phyloP scores from a whole-genome alignment of 2,797 vertebrate genomes.

The Triplophysa yarkandensis region DNA sequence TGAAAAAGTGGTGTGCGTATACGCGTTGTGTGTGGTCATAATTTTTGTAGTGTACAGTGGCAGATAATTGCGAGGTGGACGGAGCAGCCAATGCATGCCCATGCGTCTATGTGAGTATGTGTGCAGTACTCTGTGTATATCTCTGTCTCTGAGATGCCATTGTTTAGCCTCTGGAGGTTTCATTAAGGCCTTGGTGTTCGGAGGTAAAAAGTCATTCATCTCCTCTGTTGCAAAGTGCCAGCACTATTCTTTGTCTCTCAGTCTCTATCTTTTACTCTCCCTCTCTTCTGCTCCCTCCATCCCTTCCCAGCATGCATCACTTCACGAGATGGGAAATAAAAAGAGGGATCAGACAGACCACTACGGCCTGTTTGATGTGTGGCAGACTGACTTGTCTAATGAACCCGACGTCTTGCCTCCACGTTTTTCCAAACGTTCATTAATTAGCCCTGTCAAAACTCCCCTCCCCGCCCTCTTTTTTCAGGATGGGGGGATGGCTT shows the following conservation, averaged over 20 bases:
- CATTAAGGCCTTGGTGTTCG: slow-evolving; percentile 81
- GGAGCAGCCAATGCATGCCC: slow-evolving; percentile 51
- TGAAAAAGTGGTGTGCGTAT: slow-evolving; percentile 41
- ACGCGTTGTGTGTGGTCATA: slow-evolving; percentile 32
- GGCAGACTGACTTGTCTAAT: slow-evolving; percentile 75
- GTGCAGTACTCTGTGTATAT: slow-evolving; percentile 37
- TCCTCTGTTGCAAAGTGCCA: slow-evolving; percentile 79
- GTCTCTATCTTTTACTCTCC: slow-evolving; percentile 43
- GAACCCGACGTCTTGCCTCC: slow-evolving; percentile 68
- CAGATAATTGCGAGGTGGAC: slow-evolving; percentile 35
- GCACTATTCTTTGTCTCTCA: slow-evolving; percentile 64
- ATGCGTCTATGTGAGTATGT: slow-evolving; percentile 49
- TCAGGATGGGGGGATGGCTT: slow-evolving; percentile 64
- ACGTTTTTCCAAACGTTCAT: slow-evolving; percentile 66
- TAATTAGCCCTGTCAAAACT: slow-evolving; percentile 85
- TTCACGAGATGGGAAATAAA: slow-evolving; percentile 59
- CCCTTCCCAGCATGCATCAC: slow-evolving; percentile 55
- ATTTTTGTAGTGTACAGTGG: slow-evolving; percentile 19
- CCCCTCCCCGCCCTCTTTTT: slow-evolving; percentile 66
- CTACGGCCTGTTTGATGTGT: slow-evolving; percentile 73
- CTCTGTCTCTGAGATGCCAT: slow-evolving; percentile 67
- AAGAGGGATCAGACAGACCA: slow-evolving; percentile 61
- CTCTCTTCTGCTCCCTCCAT: slow-evolving; percentile 35
- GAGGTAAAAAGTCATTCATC: slow-evolving; percentile 83
- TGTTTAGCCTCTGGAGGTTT: slow-evolving; percentile 83